phyloP scores from a whole-genome alignment of 2,888 invertebrate genomes.

The Pseudococcus longispinus region DNA sequence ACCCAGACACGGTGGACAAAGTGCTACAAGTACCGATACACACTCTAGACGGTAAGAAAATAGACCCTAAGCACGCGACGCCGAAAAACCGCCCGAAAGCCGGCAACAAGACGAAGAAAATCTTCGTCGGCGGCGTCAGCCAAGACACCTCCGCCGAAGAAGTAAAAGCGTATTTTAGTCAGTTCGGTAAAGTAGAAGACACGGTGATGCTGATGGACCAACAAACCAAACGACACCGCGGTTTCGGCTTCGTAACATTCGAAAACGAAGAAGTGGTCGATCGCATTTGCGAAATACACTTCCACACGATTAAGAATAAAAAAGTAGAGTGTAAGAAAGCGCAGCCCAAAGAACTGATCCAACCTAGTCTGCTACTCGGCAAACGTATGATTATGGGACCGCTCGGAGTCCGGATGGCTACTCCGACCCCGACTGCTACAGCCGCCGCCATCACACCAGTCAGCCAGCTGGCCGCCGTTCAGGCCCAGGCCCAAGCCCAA shows the following conservation, averaged over 20 bases:
- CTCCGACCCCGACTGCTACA: conserved; percentile 67
- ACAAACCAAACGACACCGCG: conserved; percentile 88
- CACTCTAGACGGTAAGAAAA: conserved; percentile 90
- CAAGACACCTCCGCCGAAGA: conserved; percentile 91
- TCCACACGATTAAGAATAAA: conserved; percentile 91
- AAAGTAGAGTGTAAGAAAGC: conserved; percentile 91
- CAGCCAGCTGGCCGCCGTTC: conserved; percentile 65
- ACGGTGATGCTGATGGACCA: conserved; percentile 94
- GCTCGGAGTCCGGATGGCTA: conserved; percentile 72
- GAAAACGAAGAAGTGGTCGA: conserved; percentile 91
- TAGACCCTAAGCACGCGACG: conserved; percentile 92
- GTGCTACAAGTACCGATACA: conserved; percentile 89
- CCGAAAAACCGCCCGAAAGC: conserved; percentile 86
- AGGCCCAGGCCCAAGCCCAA: conserved; percentile 65
- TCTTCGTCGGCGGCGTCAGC: conserved; percentile 90
- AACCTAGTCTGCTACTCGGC: conserved; percentile 72
- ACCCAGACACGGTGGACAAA: conserved; percentile 88
- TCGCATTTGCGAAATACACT: conserved; percentile 91
- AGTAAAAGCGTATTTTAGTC: conserved; percentile 87
- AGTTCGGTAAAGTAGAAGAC: conserved; percentile 87
- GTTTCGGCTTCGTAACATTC: conserved; percentile 91
- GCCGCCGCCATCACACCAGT: conserved; percentile 57
- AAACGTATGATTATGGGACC: conserved; percentile 76
- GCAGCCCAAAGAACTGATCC: conserved; percentile 88
- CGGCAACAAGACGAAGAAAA: conserved; percentile 88